These are phyloP conservation scores for Gopherus flavomarginatus DNA, from an alignment of 2,113 vertebrate species.

Conservation along the genomic window DNA sequence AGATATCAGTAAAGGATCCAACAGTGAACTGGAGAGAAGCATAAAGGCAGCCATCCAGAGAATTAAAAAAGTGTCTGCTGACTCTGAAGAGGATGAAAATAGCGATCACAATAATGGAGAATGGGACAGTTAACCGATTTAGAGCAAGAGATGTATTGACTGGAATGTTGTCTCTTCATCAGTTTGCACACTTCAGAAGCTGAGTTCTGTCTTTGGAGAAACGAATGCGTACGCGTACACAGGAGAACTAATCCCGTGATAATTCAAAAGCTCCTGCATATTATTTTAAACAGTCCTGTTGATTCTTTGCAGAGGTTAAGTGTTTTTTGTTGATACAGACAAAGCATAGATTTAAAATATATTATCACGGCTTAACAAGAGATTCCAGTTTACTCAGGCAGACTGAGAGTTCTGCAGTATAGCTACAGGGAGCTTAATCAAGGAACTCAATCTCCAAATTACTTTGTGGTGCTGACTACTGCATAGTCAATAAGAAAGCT, in stretches of 20 bases:
- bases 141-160: not conserved
- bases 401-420: not conserved
- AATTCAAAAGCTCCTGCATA: slow-evolving; percentile 7
- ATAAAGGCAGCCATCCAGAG: slow-evolving; percentile 94
- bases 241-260: not conserved
- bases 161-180: not conserved
- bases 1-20: not conserved
- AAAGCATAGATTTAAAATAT: not conserved
- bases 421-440: not conserved
- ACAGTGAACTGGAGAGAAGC: slow-evolving; percentile 89
- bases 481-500: not conserved
- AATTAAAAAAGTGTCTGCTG: slow-evolving; percentile 92
- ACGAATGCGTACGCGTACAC: not conserved
- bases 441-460: not conserved
- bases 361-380: not conserved
- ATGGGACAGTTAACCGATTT: slow-evolving; percentile 79
- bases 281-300: not conserved
- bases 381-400: not conserved
- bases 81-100: slow-evolving; percentile 89
- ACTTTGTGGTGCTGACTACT: not conserved
- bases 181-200: not conserved
- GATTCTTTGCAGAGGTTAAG: not conserved
- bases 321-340: slow-evolving; percentile 8
- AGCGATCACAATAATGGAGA: slow-evolving; percentile 72
- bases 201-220: not conserved